These are phyloP conservation scores for Acrossocheilus fasciatus DNA, from an alignment of 2,797 vertebrate species.

Conservation along the genomic window DNA sequence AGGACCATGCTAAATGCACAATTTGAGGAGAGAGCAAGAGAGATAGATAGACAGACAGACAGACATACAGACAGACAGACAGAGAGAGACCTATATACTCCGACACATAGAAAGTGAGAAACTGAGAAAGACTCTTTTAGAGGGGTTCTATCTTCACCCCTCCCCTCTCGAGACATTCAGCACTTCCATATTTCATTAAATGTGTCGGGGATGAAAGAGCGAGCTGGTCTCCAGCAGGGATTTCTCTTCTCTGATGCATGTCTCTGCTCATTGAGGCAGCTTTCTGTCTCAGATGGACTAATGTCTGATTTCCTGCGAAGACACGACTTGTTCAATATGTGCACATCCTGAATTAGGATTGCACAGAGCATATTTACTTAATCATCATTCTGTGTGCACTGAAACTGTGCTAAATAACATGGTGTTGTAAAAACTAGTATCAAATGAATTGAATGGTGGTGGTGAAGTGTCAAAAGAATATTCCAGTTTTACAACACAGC, in stretches of 20 bases:
- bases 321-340: constrained; percentile 44
- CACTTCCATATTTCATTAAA: constrained; percentile 61
- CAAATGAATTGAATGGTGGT: not conserved
- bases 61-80: constrained; percentile 2
- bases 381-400: not conserved
- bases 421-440: not conserved
- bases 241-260: constrained; percentile 55
- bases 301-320: constrained; percentile 54
- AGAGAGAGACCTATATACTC: not conserved
- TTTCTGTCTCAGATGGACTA: constrained; percentile 52
- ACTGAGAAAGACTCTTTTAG: constrained; percentile 46
- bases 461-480: not conserved
- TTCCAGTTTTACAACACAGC: not conserved
- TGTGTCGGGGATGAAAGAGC: constrained; percentile 57
- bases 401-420: not conserved
- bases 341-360: not conserved
- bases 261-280: constrained; percentile 30
- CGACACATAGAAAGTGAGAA: constrained; percentile 29
- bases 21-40: not conserved
- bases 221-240: constrained; percentile 46
- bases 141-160: not conserved
- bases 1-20: constrained; percentile 52
- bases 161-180: constrained; percentile 29
- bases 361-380: not conserved
- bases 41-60: not conserved